These are phyloP conservation scores for Edolisoma coerulescens DNA, from an alignment of 2,113 vertebrate genomes.

Conservation along the genomic window DNA sequence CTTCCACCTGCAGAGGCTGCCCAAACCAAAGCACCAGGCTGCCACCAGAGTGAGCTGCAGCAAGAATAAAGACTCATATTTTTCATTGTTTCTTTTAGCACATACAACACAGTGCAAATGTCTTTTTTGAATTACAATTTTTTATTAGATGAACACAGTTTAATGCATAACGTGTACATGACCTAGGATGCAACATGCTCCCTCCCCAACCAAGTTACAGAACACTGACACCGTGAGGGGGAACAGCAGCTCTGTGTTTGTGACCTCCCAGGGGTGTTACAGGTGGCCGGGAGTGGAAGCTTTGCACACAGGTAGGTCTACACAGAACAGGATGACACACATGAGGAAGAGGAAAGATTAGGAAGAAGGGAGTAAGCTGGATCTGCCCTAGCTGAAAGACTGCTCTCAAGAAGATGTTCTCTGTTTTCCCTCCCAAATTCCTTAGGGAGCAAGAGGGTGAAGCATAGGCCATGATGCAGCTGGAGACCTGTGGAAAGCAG, in stretches of 20 bases:
- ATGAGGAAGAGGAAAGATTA: neutral
- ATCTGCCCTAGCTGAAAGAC: neutral
- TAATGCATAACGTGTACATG: neutral
- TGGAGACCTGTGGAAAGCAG: neutral
- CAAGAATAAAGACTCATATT: neutral
- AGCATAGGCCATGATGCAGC: neutral
- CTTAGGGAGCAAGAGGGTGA: neutral
- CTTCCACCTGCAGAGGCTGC: neutral
- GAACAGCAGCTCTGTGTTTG: neutral
- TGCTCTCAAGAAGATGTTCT: neutral
- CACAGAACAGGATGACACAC: neutral
- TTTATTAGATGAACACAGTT: constrained; percentile 8
- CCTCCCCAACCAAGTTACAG: neutral
- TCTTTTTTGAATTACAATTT: neutral
- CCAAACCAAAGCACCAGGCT: neutral
- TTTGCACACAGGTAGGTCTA: neutral
- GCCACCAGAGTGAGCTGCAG: neutral
- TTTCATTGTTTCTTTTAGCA: neutral
- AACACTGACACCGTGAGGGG: accelerated
- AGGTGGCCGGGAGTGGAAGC: neutral
- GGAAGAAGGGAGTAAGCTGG: neutral
- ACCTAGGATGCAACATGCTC: constrained; percentile 12
- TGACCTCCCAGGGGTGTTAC: neutral
- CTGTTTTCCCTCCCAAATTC: neutral
- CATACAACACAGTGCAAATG: neutral